Percentiles rank a stretch among this genome's conserved stretches.
Conservation (phyloP, 2,888 invertebrate species). For the Leistus spinibarbis region DNA sequence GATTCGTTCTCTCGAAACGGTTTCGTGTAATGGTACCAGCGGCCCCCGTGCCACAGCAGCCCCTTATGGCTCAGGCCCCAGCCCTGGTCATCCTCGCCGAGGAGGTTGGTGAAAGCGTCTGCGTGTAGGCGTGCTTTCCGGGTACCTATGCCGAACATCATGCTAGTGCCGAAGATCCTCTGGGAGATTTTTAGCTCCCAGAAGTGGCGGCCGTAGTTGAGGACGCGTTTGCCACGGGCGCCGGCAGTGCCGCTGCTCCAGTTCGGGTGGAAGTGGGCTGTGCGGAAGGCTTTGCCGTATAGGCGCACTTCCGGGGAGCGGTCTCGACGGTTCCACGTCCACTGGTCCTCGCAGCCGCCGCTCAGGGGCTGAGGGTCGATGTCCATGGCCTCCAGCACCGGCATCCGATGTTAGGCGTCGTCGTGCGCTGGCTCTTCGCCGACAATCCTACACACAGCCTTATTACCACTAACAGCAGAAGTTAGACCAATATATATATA, state of each 20-base stretch:
- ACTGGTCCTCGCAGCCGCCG: slow-evolving; percentile 67
- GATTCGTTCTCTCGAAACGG: slow-evolving; percentile 73
- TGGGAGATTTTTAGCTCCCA: slow-evolving; percentile 71
- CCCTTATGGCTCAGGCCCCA: slow-evolving; percentile 80
- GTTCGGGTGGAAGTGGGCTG: slow-evolving; percentile 76
- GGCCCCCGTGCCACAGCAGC: slow-evolving; percentile 69
- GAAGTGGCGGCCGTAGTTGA: slow-evolving; percentile 69
- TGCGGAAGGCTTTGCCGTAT: slow-evolving; percentile 61
- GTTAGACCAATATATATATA: no score
- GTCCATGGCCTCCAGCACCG: slow-evolving; percentile 33
- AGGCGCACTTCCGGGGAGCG: slow-evolving; percentile 64
- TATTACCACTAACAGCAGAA: no score
- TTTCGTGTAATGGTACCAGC: slow-evolving; percentile 66
- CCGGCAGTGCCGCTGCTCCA: slow-evolving; percentile 79
- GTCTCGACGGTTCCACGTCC: slow-evolving; percentile 71
- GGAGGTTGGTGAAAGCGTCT: slow-evolving; percentile 70
- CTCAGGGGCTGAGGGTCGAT: slow-evolving; percentile 49
- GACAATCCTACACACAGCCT: not conserved
- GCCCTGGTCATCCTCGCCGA: slow-evolving; percentile 72
- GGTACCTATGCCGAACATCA: slow-evolving; percentile 77
- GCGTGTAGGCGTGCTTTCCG: slow-evolving; percentile 63
- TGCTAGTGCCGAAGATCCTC: slow-evolving; percentile 73
- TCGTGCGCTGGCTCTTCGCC: not conserved
- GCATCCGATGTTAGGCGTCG: slow-evolving; percentile 1
- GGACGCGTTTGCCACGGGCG: slow-evolving; percentile 67